Conservation (phyloP, 2,113 vertebrate species). For the Zonotrichia leucophrys region DNA sequence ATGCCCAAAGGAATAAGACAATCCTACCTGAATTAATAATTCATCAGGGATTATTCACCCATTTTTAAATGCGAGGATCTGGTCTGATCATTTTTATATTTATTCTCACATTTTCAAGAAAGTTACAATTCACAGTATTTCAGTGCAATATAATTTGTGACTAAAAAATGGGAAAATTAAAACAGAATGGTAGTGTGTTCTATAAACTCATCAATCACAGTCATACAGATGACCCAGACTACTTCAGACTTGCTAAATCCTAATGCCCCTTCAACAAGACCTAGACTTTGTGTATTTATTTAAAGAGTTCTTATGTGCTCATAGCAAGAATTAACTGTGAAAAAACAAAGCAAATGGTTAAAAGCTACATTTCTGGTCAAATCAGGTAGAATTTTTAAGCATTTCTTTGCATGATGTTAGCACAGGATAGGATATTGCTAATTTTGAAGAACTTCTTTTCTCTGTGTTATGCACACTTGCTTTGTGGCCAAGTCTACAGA, state of each 20-base stretch:
- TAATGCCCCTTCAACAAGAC: neutral
- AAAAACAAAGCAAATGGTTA: neutral
- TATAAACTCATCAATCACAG: neutral
- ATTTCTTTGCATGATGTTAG: neutral
- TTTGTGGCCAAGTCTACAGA: neutral
- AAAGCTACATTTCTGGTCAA: neutral
- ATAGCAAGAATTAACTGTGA: neutral
- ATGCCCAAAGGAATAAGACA: neutral
- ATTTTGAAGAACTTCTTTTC: neutral
- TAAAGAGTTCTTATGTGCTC: neutral
- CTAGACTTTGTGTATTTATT: neutral
- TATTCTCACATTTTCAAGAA: neutral
- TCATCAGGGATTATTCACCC: neutral
- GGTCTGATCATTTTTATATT: neutral
- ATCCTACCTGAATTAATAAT: neutral
- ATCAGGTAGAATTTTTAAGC: neutral
- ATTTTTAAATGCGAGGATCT: neutral
- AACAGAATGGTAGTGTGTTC: neutral
- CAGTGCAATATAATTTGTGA: neutral
- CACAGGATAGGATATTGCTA: neutral
- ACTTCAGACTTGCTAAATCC: neutral
- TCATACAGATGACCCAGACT: neutral
- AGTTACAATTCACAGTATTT: neutral
- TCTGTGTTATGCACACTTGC: neutral
- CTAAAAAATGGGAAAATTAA: neutral